A percentile compares a stretch with the other conserved stretches of the same genome.
These are phyloP conservation scores for Nomada ruficornis DNA, from an alignment of 2,888 invertebrate species.

Conservation along the genomic window DNA sequence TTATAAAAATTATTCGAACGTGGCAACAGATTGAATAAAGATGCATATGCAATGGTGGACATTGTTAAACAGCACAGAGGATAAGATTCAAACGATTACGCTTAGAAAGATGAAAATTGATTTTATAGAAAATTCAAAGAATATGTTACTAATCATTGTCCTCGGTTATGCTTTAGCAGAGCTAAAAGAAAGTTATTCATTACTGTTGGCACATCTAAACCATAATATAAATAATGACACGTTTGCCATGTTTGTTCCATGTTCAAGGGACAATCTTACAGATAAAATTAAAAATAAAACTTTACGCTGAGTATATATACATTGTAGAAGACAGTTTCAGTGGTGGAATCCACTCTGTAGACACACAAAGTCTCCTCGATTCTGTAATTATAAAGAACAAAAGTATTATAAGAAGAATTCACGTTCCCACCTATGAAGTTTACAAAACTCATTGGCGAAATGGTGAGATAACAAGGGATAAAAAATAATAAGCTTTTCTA, in stretches of 20 bases:
- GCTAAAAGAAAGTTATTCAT: slow-evolving; percentile 8
- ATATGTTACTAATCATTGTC: slow-evolving; percentile 5
- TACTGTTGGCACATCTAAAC: slow-evolving; percentile 54
- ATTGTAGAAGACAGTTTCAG: slow-evolving; percentile 71
- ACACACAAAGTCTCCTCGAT: slow-evolving; percentile 62
- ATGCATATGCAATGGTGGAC: slow-evolving; percentile 13
- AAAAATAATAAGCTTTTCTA: not conserved
- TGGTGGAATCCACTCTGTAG: slow-evolving; percentile 61
- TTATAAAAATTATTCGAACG: slow-evolving; percentile 8
- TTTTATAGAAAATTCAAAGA: slow-evolving; percentile 8
- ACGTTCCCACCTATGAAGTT: slow-evolving; percentile 36
- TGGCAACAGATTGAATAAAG: slow-evolving; percentile 33
- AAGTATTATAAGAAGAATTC: slow-evolving; percentile 56
- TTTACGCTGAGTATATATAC: slow-evolving; percentile 63
- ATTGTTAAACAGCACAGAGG: slow-evolving; percentile 28
- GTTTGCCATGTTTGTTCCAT: not conserved
- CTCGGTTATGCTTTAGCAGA: slow-evolving; percentile 31
- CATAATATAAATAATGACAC: slow-evolving; percentile 34
- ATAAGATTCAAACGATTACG: slow-evolving; percentile 25
- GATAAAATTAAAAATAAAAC: slow-evolving; percentile 28
- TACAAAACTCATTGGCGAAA: slow-evolving; percentile 53
- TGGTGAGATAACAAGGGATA: slow-evolving; percentile 38
- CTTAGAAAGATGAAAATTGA: slow-evolving; percentile 17
- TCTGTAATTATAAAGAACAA: slow-evolving; percentile 72
- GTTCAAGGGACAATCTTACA: slow-evolving; percentile 29